Percentiles rank a stretch among this genome's conserved stretches.
Conservation (phyloP, 2,113 vertebrate species). For the Colossoma macropomum region DNA sequence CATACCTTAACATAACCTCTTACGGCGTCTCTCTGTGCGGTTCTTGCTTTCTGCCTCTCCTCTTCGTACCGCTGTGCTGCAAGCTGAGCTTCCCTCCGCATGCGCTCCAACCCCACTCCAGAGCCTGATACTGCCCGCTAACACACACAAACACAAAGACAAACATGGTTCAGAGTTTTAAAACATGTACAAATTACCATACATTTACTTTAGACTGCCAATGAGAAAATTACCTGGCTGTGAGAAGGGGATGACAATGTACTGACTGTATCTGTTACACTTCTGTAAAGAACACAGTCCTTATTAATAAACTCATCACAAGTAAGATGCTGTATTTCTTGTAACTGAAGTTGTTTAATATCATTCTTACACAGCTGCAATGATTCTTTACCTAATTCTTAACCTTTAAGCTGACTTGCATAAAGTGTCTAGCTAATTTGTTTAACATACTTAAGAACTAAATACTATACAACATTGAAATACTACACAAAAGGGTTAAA, state of each 20-base stretch:
- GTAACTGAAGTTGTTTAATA: not conserved
- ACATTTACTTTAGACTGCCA: not conserved
- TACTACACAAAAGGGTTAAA: too few species aligned
- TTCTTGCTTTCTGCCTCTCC: constrained; percentile 85
- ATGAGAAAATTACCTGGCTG: constrained; percentile 66
- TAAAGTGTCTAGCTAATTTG: not conserved
- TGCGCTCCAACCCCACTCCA: constrained; percentile 78
- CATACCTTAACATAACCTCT: constrained; percentile 82
- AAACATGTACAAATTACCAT: not conserved
- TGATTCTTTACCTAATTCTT: not conserved
- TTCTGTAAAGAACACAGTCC: constrained; percentile 55
- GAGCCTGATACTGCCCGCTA: constrained; percentile 36
- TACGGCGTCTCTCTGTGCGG: constrained; percentile 80
- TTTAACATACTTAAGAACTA: too few species aligned
- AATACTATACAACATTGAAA: too few species aligned
- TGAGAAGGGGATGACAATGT: constrained; percentile 58
- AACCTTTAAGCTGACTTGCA: not conserved
- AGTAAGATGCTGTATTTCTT: not conserved
- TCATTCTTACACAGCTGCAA: too few species aligned
- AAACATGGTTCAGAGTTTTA: not conserved
- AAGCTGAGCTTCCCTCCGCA: constrained; percentile 90
- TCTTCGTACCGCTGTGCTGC: constrained; percentile 91
- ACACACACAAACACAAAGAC: constrained; percentile 10
- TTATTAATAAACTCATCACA: constrained; percentile 2
- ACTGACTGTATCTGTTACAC: constrained; percentile 59